A percentile compares a stretch with the other conserved stretches of the same genome.
Conservation (phyloP, 2,113 vertebrate species). For the Synodontis membranacea region DNA sequence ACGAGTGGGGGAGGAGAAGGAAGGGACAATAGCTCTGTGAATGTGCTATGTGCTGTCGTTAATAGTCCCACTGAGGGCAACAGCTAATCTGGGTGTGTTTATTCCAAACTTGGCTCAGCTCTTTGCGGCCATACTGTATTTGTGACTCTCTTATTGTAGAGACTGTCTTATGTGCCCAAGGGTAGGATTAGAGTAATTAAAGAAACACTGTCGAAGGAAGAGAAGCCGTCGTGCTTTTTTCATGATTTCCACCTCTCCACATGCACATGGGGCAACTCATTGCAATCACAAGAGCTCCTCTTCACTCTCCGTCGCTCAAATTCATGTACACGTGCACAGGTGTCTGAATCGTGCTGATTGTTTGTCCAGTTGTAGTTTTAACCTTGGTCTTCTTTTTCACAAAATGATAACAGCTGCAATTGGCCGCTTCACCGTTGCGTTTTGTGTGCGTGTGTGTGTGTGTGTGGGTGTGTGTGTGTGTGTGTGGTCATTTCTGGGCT, state of each 20-base stretch:
- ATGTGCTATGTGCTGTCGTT: constrained; percentile 66
- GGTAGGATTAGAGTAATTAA: constrained; percentile 39
- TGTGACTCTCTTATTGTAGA: constrained; percentile 60
- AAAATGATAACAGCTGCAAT: constrained; percentile 34
- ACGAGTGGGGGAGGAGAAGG: neutral
- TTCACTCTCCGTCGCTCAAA: neutral
- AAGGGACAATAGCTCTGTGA: constrained; percentile 26
- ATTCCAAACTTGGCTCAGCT: constrained; percentile 11
- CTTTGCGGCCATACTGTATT: constrained; percentile 61
- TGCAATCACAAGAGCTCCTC: constrained; percentile 1
- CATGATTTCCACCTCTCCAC: constrained; percentile 21
- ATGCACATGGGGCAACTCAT: neutral
- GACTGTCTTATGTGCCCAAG: constrained; percentile 22
- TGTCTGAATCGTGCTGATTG: neutral
- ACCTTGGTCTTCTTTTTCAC: neutral
- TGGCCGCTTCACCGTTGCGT: neutral
- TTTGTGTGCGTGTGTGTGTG: neutral
- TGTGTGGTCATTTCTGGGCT: constrained; percentile 19
- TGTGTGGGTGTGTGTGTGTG: neutral
- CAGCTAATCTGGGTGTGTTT: constrained; percentile 64
- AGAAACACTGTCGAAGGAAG: constrained; percentile 28
- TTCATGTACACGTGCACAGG: neutral
- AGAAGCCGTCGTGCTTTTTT: constrained; percentile 51
- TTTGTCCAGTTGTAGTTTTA: constrained; percentile 23
- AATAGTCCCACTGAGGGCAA: constrained; percentile 69